Base-by-base conservation (phyloP, 2,888 invertebrate genomes). In the Alsophila aescularia region DNA sequence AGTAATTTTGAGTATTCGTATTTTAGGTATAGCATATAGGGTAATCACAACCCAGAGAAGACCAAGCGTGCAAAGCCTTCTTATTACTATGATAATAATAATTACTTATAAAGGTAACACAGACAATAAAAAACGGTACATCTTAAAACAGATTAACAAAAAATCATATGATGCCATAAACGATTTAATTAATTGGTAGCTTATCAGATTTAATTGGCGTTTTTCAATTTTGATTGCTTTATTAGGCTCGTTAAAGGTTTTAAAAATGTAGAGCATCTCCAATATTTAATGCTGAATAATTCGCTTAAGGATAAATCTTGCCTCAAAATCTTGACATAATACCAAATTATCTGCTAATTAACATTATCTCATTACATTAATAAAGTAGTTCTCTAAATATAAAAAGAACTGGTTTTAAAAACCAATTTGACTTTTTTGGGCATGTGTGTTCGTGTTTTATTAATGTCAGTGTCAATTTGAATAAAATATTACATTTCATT, bases 401-500 rank as follows among this genome's bases (percentile, higher is more conserved):
- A 54, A 47, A 35, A 9, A 41, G 48, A 16, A 49, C 43, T 29
- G 37, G n/a, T n/a, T n/a, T n/a, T 44, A 12, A 27, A 31, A 16
- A 48, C 44, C 34, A 44, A 48, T 36, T 14, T 12, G 12, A 32
- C 9, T 24, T 52, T 48, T 45, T 56, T 48, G 45, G n/a, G 32
- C 37, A 13, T 49, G 36, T 42, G 15, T 29, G n/a, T 12, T 47
- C 54, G 32, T 48, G 53, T 59, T 58, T 51, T 52, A 53, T 58
- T 50, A 56, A 52, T 56, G 53, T 50, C 55, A 51, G 36, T 55
- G 58, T 58, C 49, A 54, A 31, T 51, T 48, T 44, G 44, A 36
- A 58, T 58, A 53, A 55, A 34, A 43, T 41, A 62, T 53, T 34
- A 53, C 58, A 44, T 54, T 44, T 51, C 41, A 56, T 42, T 56